A percentile compares a stretch with the other conserved stretches of the same genome.
These are phyloP conservation scores for Nematopogon swammerdamellus DNA, from an alignment of 2,888 invertebrate genomes.

Conservation along the genomic window DNA sequence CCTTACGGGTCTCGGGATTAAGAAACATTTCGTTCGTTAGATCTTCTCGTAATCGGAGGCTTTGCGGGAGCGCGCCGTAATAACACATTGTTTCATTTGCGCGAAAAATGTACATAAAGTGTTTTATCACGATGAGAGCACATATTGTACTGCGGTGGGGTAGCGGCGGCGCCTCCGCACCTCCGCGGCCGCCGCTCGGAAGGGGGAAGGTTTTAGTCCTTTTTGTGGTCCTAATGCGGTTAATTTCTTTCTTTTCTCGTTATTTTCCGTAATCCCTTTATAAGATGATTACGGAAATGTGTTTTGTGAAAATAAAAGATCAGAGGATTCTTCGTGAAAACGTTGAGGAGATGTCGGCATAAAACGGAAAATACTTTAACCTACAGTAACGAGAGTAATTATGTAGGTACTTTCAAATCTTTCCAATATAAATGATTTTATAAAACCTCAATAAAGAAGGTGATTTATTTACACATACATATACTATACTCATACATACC, in stretches of 20 bases:
- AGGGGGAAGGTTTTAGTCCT: slow-evolving; percentile 9
- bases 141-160: slow-evolving; percentile 52
- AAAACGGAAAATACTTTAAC: too few relatives aligned
- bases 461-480: too few relatives aligned
- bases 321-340: slow-evolving; percentile 21
- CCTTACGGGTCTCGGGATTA: not conserved
- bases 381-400: too few relatives aligned
- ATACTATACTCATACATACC: too few relatives aligned
- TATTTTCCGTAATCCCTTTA: slow-evolving; percentile 59
- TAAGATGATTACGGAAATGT: slow-evolving; percentile 58
- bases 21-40: not conserved
- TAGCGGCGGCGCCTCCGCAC: slow-evolving; percentile 20
- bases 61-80: slow-evolving; percentile 17
- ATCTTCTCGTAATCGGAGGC: not conserved
- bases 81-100: slow-evolving; percentile 48
- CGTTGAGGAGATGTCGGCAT: not conserved
- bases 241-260: slow-evolving; percentile 56
- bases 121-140: slow-evolving; percentile 53
- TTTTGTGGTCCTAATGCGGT: slow-evolving; percentile 52
- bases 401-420: too few relatives aligned
- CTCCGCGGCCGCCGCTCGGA: too few relatives aligned
- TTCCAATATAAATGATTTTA: too few relatives aligned
- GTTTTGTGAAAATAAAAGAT: slow-evolving; percentile 54
- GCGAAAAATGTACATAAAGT: slow-evolving; percentile 41
- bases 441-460: too few relatives aligned